These are phyloP conservation scores for Dendroctonus ponderosae DNA, from an alignment of 1,140 invertebrate species.

Conservation along the genomic window DNA sequence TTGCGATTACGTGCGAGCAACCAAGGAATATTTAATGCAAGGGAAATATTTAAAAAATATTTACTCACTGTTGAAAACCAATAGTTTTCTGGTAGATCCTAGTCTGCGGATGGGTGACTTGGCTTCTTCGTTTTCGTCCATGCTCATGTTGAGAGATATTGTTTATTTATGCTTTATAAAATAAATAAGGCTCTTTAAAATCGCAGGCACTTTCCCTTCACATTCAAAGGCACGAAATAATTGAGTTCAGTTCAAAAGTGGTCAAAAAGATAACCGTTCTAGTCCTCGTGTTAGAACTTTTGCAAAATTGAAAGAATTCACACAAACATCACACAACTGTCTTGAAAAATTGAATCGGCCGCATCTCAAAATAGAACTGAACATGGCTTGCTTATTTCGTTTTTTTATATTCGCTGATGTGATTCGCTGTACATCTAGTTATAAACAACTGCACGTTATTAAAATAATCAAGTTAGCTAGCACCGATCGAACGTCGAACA, in stretches of 20 bases:
- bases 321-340: constrained; percentile 20
- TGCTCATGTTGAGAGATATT: constrained; percentile 38
- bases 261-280: neutral
- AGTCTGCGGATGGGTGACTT: constrained; percentile 75
- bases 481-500: neutral
- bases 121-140: constrained; percentile 69
- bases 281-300: constrained; percentile 5
- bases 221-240: neutral
- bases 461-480: constrained; percentile 9
- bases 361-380: constrained; percentile 25
- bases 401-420: constrained; percentile 6
- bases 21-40: too few relatives aligned
- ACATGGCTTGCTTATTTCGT: constrained; percentile 8
- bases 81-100: constrained; percentile 74
- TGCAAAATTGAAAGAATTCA: constrained; percentile 2
- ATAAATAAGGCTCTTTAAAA: constrained; percentile 5
- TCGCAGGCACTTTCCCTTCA: constrained; percentile 26
- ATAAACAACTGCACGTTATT: constrained; percentile 23
- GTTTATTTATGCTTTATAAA: neutral
- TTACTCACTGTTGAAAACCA: constrained; percentile 74
- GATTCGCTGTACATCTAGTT: constrained; percentile 1
- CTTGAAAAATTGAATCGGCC: constrained; percentile 14
- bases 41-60: constrained; percentile 1
- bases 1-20: too few relatives aligned
- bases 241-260: neutral